Evolutionary conservation across 2,888 invertebrate species (phyloP).

Genomic region (Oasisia sp.): DNA sequence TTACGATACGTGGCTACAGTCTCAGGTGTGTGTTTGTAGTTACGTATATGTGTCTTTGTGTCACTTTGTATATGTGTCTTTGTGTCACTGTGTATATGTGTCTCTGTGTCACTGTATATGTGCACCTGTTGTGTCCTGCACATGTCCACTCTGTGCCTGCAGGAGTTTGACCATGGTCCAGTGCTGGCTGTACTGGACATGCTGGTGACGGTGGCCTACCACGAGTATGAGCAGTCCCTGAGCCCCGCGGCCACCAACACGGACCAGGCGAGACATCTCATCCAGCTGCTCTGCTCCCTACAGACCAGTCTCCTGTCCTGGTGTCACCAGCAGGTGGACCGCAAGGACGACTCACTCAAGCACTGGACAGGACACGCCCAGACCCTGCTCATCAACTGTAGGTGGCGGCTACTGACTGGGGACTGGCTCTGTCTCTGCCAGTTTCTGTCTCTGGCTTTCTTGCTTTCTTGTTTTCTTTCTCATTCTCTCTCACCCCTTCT

Average conservation of each 20-base stretch:
- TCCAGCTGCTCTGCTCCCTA: conserved; percentile 60
- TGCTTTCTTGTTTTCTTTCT: too few relatives aligned
- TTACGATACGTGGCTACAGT: too few relatives aligned
- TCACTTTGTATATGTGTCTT: too few relatives aligned
- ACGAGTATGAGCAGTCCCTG: conserved; percentile 52
- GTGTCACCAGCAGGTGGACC: conserved; percentile 56
- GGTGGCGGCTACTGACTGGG: background rate
- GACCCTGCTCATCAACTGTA: conserved; percentile 40
- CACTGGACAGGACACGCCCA: conserved; percentile 32
- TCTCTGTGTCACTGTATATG: background rate
- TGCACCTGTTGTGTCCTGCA: background rate
- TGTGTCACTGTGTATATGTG: too few relatives aligned
- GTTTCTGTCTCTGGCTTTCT: too few relatives aligned
- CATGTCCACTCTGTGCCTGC: conserved; percentile 17
- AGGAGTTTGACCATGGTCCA: conserved; percentile 53
- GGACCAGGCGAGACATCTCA: conserved; percentile 55
- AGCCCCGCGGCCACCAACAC: conserved; percentile 41
- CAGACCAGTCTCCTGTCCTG: conserved; percentile 61
- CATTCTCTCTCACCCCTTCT: too few relatives aligned
- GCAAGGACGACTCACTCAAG: background rate
- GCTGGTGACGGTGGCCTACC: conserved; percentile 58
- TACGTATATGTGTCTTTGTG: too few relatives aligned
- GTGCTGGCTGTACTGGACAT: conserved; percentile 62
- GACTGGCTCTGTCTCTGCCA: background rate
- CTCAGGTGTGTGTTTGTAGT: too few relatives aligned